A percentile compares a stretch with the other conserved stretches of the same genome.
phyloP scores from a whole-genome alignment of 2,797 vertebrate genomes.

The Octomys mimax region DNA sequence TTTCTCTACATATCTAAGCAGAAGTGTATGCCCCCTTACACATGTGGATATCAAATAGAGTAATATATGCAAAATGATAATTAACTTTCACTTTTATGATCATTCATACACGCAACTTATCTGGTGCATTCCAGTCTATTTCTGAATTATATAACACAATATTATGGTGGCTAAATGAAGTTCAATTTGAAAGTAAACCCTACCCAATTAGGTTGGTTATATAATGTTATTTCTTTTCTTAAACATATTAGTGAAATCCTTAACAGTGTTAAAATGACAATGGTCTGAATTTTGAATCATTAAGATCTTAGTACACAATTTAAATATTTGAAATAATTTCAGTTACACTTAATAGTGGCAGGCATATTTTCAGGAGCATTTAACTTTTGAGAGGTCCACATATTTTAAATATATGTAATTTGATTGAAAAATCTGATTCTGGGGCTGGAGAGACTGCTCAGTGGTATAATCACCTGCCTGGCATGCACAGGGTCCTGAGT shows the following conservation, averaged over 20 bases:
- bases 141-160: conserved; percentile 32
- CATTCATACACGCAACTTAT: not conserved
- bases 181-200: conserved; percentile 47
- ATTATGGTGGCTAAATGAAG: conserved; percentile 29
- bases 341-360: conserved; percentile 29
- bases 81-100: not conserved
- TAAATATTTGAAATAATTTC: conserved; percentile 53
- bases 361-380: conserved; percentile 52
- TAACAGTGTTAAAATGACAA: not conserved
- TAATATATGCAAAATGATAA: conserved; percentile 20
- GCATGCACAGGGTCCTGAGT: too few relatives aligned
- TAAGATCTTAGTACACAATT: not conserved
- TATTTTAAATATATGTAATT: conserved; percentile 16
- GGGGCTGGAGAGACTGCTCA: not conserved
- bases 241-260: conserved; percentile 24
- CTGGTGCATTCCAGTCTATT: conserved; percentile 7
- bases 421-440: conserved; percentile 12
- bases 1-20: not conserved
- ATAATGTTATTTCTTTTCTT: conserved; percentile 10
- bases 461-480: too few relatives aligned
- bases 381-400: conserved; percentile 43
- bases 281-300: conserved; percentile 21
- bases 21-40: not conserved
- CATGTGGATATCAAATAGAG: conserved; percentile 26
- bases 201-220: not conserved